Evolutionary conservation across 92 coral and sea anemone genomes (phyloP).

Genomic region (Pocillopora grandis): DNA sequence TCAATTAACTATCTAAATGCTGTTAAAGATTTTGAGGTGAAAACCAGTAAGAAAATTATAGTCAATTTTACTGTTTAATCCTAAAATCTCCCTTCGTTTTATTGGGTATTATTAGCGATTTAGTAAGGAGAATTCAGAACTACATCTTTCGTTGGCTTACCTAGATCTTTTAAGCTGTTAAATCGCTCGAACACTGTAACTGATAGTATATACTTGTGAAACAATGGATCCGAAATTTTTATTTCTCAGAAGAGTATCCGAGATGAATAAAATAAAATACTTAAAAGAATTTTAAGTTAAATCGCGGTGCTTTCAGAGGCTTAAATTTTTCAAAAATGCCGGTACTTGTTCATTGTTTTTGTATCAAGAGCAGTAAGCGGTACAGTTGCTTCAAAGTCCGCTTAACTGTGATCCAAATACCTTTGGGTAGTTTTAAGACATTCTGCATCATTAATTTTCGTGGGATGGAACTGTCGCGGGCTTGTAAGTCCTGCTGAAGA

Average conservation of each 20-base stretch:
- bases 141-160: neutral
- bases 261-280: neutral
- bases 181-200: neutral
- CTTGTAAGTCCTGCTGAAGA: too few species aligned
- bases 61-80: too few species aligned
- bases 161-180: conserved; percentile 3
- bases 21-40: neutral
- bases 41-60: neutral
- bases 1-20: neutral
- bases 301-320: neutral
- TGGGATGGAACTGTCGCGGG: too few species aligned
- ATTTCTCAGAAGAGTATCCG: neutral
- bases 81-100: neutral
- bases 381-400: too few species aligned
- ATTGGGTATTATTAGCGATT: neutral
- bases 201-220: neutral
- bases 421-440: too few species aligned
- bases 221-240: neutral
- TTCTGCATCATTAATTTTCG: too few species aligned
- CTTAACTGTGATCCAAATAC: too few species aligned
- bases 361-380: neutral
- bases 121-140: neutral
- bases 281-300: too few species aligned
- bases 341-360: neutral
- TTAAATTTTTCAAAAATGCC: neutral